phyloP scores from a whole-genome alignment of 2,888 invertebrate species.

The Therioaphis trifolii region DNA sequence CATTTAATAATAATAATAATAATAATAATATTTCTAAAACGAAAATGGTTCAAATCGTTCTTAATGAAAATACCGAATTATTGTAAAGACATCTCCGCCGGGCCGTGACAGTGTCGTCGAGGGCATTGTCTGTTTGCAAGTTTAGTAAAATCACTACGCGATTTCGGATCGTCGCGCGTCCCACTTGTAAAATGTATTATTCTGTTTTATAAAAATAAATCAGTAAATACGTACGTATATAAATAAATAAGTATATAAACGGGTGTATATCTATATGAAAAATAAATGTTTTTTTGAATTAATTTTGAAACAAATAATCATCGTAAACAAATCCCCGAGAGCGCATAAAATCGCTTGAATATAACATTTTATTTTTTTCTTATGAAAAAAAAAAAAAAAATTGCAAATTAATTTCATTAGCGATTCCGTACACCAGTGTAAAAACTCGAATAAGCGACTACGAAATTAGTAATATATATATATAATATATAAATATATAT shows the following conservation, averaged over 20 bases:
- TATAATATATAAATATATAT: too few species aligned
- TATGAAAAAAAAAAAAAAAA: background rate
- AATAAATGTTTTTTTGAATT: constrained; percentile 6
- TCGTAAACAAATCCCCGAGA: constrained; percentile 15
- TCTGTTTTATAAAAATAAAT: background rate
- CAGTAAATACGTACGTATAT: background rate
- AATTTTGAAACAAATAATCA: constrained; percentile 30
- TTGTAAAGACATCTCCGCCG: background rate
- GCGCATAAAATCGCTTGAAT: constrained; percentile 3
- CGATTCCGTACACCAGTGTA: constrained; percentile 47
- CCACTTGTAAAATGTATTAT: background rate
- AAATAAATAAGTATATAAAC: background rate
- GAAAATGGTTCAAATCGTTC: background rate
- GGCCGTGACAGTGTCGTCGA: background rate
- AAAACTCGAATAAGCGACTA: constrained; percentile 44
- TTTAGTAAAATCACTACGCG: background rate
- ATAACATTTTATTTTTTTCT: constrained; percentile 32
- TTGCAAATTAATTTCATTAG: constrained; percentile 56
- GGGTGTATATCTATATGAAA: too few species aligned
- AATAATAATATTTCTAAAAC: constrained; percentile 18
- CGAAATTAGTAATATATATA: constrained; percentile 51
- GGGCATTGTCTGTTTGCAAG: background rate
- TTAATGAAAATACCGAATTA: too few species aligned
- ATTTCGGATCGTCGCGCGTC: background rate
- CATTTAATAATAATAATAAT: constrained; percentile 22